Base-by-base conservation (phyloP, 64 coral and sea anemone species). In the Montipora efflorescens region DNA sequence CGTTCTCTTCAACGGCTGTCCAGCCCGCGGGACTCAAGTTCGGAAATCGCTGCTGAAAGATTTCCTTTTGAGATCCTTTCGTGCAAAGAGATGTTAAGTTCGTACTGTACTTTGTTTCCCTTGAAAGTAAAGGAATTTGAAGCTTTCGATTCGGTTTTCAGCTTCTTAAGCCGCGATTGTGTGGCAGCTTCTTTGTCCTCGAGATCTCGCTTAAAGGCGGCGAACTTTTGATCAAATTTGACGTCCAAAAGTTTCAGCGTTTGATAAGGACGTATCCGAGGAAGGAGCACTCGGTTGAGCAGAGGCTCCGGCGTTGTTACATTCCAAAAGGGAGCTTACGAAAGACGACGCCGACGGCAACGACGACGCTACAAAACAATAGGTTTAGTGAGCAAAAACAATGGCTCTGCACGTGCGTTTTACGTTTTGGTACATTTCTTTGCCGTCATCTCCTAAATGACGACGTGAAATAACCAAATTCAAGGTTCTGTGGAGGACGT, bases 61-160 rank as follows among this genome's bases (percentile, higher is more conserved):
- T n/a, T n/a, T n/a, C n/a, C n/a, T n/a, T n/a, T n/a, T n/a, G n/a
- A n/a, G n/a, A n/a, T n/a, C n/a, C n/a, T n/a, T n/a, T n/a, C n/a
- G n/a, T 80, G 82, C 14, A 93, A 25, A 48, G 48, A 57, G 20
- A 79, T 72, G 59, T 93, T 93, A 36, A 93, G 52, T 72, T 88
- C 76, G 74, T 71, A 93, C 76, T 93, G 92, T 45, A 93, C 45
- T 80, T 80, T 93, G 76, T 93, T 93, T 48, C 84, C 92, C 36
- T 93, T 93, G 67, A 83, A 95, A 23, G 82, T 68, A 47, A 95
- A 95, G 12, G 79, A 66, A 48, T 50, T 90, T 11, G 93, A 3
- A 51, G 80, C 93, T 68, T 94, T 94, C 8, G 92, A 71, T 59
- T 89, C 79, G 8, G 14, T 75, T 80, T 94, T 94, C 14, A 94